A percentile compares a stretch with the other conserved stretches of the same genome.
phyloP scores from a whole-genome alignment of 2,113 vertebrate species.

The Carassius carassius region DNA sequence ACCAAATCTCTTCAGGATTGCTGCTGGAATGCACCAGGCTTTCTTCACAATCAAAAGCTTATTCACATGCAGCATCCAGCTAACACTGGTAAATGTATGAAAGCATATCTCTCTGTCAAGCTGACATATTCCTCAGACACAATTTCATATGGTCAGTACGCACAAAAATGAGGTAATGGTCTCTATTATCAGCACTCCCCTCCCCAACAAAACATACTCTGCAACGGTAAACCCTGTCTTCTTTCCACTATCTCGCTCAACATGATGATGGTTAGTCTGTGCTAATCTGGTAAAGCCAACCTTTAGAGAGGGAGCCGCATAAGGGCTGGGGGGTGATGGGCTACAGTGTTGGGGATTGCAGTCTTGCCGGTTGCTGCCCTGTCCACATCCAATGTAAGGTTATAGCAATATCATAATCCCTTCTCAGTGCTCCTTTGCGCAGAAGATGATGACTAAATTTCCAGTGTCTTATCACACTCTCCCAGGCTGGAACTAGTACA shows the following conservation, averaged over 20 bases:
- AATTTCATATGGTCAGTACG: conserved; percentile 52
- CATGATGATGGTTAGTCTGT: conserved; percentile 70
- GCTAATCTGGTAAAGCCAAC: conserved; percentile 84
- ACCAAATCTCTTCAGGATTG: not conserved
- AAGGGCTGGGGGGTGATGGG: conserved; percentile 62
- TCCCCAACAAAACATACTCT: conserved; percentile 69
- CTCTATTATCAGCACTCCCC: conserved; percentile 68
- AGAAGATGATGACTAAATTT: conserved; percentile 96
- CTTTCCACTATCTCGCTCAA: conserved; percentile 72
- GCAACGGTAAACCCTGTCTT: conserved; percentile 72
- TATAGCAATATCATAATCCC: conserved; percentile 95
- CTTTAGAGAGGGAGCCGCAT: conserved; percentile 67
- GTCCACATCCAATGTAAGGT: conserved; percentile 94
- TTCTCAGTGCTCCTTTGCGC: conserved; percentile 86
- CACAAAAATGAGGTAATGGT: conserved; percentile 65
- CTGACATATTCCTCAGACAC: conserved; percentile 31
- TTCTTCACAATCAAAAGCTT: conserved; percentile 8
- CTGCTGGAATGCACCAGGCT: not conserved
- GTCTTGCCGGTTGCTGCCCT: conserved; percentile 74
- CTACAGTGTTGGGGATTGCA: conserved; percentile 74
- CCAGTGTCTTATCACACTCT: conserved; percentile 98
- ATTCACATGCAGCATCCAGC: conserved; percentile 30
- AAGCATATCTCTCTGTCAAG: conserved; percentile 58
- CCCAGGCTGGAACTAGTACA: conserved; percentile 93
- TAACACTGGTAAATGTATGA: conserved; percentile 5